Evolutionary conservation across 2,888 invertebrate species (phyloP).

Genomic region (Gastracanthus pulcherrimus): DNA sequence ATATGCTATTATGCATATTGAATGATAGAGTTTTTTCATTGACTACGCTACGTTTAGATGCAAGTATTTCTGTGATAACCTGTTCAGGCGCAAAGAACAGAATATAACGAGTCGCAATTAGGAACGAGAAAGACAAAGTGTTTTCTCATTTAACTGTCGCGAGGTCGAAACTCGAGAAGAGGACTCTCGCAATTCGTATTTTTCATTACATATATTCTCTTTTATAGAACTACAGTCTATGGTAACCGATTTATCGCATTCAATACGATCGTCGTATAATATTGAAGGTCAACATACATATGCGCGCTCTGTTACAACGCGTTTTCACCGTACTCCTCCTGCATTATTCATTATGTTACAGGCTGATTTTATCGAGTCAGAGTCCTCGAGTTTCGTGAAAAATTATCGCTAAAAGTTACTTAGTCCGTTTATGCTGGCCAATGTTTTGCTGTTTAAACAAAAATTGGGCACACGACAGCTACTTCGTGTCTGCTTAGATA

Average conservation of each 20-base stretch:
- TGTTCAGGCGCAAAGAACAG: constrained; percentile 51
- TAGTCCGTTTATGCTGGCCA: constrained; percentile 55
- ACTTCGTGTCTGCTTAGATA: not conserved
- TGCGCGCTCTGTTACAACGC: not conserved
- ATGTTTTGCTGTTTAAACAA: constrained; percentile 37
- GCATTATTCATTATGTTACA: constrained; percentile 35
- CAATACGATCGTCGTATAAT: not conserved
- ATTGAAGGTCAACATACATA: constrained; percentile 34
- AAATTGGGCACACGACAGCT: constrained; percentile 25
- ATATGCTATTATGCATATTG: constrained; percentile 28
- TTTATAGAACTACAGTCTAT: constrained; percentile 3
- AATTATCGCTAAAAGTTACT: constrained; percentile 56
- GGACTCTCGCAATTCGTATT: constrained; percentile 30
- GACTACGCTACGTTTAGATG: constrained; percentile 50
- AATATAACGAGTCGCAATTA: constrained; percentile 50
- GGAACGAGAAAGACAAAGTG: constrained; percentile 49
- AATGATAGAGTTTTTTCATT: constrained; percentile 41
- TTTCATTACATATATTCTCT: not conserved
- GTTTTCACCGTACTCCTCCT: too few species aligned
- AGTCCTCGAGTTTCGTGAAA: constrained; percentile 47
- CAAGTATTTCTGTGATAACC: constrained; percentile 35
- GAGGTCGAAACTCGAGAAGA: constrained; percentile 47
- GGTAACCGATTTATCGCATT: constrained; percentile 25
- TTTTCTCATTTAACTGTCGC: constrained; percentile 49
- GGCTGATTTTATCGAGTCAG: constrained; percentile 24